Percentiles rank a stretch among this genome's conserved stretches.
These are phyloP conservation scores for Danionella dracula DNA, from an alignment of 2,797 vertebrate genomes.

Conservation along the genomic window DNA sequence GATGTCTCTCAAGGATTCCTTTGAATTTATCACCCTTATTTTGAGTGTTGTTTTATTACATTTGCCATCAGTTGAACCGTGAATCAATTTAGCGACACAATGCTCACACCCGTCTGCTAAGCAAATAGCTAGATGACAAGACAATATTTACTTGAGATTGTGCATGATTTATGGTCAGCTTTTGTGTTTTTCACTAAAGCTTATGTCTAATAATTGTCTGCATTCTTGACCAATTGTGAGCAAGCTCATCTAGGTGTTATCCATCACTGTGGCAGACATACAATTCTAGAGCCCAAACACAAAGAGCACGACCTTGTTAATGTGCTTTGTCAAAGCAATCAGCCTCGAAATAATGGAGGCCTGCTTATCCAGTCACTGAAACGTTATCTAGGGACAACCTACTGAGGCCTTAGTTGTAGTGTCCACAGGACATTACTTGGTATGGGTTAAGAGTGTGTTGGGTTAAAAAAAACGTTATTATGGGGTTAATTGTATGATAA, in stretches of 20 bases:
- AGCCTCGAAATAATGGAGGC: conserved; percentile 41
- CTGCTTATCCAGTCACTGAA: conserved; percentile 42
- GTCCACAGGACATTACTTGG: not conserved
- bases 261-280: conserved; percentile 56
- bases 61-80: conserved; percentile 44
- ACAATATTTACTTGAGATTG: conserved; percentile 48
- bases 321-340: conserved; percentile 48
- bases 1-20: conserved; percentile 39
- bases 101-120: conserved; percentile 41
- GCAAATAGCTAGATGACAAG: conserved; percentile 45
- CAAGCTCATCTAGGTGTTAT: conserved; percentile 39
- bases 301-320: conserved; percentile 41
- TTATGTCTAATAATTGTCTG: conserved; percentile 47
- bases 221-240: conserved; percentile 35
- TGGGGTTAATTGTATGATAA: too few relatives aligned
- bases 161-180: conserved; percentile 40
- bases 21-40: conserved; percentile 42
- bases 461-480: not conserved
- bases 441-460: too few relatives aligned
- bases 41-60: conserved; percentile 43
- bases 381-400: conserved; percentile 28
- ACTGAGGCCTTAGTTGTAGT: conserved; percentile 5
- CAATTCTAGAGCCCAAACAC: conserved; percentile 39
- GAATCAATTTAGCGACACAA: conserved; percentile 46
- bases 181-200: conserved; percentile 43